phyloP scores from a whole-genome alignment of 2,888 invertebrate genomes.

The Chromoteleia sp. region DNA sequence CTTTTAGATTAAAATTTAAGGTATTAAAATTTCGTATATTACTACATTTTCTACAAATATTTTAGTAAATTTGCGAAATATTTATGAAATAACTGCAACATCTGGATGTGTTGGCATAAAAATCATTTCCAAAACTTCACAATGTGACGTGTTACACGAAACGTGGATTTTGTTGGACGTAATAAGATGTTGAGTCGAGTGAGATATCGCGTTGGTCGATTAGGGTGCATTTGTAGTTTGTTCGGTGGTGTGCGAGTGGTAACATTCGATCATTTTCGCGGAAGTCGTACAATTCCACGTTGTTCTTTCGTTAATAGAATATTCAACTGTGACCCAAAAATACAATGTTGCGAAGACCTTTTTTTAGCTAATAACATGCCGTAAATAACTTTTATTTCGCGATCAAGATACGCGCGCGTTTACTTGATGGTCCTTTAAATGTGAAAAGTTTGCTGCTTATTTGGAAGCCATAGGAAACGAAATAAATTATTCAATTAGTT shows the following conservation, averaged over 20 bases:
- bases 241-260: neutral
- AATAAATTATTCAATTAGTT: neutral
- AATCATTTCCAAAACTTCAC: neutral
- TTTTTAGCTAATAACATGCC: neutral
- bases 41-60: too few species aligned
- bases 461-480: neutral
- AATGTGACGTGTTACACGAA: conserved; percentile 24
- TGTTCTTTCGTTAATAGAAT: conserved; percentile 31
- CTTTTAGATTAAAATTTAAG: too few species aligned
- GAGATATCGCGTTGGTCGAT: conserved; percentile 17
- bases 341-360: conserved; percentile 2
- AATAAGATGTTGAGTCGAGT: conserved; percentile 26
- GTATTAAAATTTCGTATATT: too few species aligned
- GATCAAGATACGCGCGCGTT: too few species aligned
- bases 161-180: conserved; percentile 15
- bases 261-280: conserved; percentile 24
- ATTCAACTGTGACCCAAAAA: conserved; percentile 27
- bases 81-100: too few species aligned
- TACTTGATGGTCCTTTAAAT: neutral
- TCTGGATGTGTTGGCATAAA: conserved; percentile 15
- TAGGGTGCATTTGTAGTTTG: conserved; percentile 15
- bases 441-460: neutral
- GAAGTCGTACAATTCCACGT: conserved; percentile 7
- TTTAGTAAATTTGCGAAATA: too few species aligned
- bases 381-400: neutral